A percentile compares a stretch with the other conserved stretches of the same genome.
These are phyloP conservation scores for Antheraea assamensis DNA, from an alignment of 2,888 invertebrate species.

Conservation along the genomic window DNA sequence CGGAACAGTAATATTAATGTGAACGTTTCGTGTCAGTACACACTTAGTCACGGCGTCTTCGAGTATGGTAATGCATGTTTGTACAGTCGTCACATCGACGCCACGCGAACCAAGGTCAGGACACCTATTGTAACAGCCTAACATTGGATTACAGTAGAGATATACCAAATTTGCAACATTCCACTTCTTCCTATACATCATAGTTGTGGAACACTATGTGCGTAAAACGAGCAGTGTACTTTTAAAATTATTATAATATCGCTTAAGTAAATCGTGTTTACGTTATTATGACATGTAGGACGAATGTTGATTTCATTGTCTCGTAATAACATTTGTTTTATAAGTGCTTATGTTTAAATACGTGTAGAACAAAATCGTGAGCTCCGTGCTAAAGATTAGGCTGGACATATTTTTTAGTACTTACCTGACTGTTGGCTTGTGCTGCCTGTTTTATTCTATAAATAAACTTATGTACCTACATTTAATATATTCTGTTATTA, in stretches of 20 bases:
- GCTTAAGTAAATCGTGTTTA: slow-evolving; percentile 14
- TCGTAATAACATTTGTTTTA: slow-evolving; percentile 19
- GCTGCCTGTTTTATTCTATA: neutral
- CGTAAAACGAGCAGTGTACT: slow-evolving; percentile 38
- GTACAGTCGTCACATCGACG: slow-evolving; percentile 58
- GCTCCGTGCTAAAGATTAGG: slow-evolving; percentile 1
- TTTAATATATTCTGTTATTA: neutral
- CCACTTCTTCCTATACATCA: slow-evolving; percentile 41
- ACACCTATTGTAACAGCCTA: slow-evolving; percentile 39
- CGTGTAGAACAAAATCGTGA: neutral
- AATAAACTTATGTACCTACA: neutral
- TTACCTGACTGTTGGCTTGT: neutral
- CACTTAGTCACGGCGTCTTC: slow-evolving; percentile 56
- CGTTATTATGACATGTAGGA: slow-evolving; percentile 21
- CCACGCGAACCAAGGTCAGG: slow-evolving; percentile 56
- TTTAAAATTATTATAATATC: slow-evolving; percentile 19
- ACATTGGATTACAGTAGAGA: slow-evolving; percentile 41
- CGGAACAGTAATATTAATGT: slow-evolving; percentile 16
- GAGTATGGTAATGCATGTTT: slow-evolving; percentile 64
- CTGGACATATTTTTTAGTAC: neutral
- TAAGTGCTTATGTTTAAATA: neutral
- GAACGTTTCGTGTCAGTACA: slow-evolving; percentile 34
- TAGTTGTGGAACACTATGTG: slow-evolving; percentile 33
- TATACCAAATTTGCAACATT: slow-evolving; percentile 39
- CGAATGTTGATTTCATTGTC: slow-evolving; percentile 32